phyloP scores from a whole-genome alignment of 2,797 vertebrate genomes.

The Pipistrellus kuhlii region DNA sequence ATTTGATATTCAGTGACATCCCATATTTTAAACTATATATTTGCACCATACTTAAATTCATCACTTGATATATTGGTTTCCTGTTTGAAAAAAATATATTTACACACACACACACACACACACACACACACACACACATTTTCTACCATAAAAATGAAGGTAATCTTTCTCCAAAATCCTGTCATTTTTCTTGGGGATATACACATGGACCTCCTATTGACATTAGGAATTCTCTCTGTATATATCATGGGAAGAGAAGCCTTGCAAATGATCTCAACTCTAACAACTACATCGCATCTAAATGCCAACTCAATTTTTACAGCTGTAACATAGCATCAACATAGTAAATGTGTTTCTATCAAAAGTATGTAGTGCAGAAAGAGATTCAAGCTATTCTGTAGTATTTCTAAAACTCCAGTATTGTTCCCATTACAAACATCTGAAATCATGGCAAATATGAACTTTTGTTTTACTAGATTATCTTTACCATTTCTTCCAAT shows the following conservation, averaged over 20 bases:
- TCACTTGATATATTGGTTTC: slow-evolving; percentile 77
- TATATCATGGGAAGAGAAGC: slow-evolving; percentile 61
- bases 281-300: slow-evolving; percentile 67
- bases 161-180: slow-evolving; percentile 75
- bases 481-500: slow-evolving; percentile 70
- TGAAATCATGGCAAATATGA: slow-evolving; percentile 78
- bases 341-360: slow-evolving; percentile 73
- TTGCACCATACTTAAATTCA: slow-evolving; percentile 78
- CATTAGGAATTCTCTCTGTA: slow-evolving; percentile 66
- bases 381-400: slow-evolving; percentile 77
- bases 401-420: slow-evolving; percentile 81
- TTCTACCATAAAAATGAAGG: slow-evolving; percentile 68
- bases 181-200: slow-evolving; percentile 58
- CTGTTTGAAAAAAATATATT: slow-evolving; percentile 74
- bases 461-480: slow-evolving; percentile 77
- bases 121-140: neutral
- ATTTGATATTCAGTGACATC: slow-evolving; percentile 60
- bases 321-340: slow-evolving; percentile 70
- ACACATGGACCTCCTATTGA: slow-evolving; percentile 2
- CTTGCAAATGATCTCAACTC: slow-evolving; percentile 47
- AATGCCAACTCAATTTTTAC: slow-evolving; percentile 77
- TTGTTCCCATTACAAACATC: slow-evolving; percentile 78
- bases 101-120: neutral
- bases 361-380: slow-evolving; percentile 76
- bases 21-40: slow-evolving; percentile 70